A percentile compares a stretch with the other conserved stretches of the same genome.
Conservation (phyloP, 1,140 invertebrate species). For the Panagrolaimus sp. region DNA sequence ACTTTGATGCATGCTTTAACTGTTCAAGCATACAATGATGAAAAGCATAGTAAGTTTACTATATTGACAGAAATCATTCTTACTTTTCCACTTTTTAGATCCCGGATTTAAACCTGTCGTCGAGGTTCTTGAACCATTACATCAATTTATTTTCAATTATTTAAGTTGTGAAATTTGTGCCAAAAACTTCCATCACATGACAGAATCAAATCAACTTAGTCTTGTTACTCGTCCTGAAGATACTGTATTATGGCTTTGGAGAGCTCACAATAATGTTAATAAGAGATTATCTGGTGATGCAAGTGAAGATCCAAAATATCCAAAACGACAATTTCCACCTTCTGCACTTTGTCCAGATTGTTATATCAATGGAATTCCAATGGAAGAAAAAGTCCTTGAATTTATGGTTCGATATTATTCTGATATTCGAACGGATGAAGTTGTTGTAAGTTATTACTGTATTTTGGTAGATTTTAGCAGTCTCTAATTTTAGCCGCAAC, state of each 20-base stretch:
- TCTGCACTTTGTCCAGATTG: conserved; percentile 66
- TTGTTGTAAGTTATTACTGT: conserved; percentile 34
- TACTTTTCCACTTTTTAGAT: conserved; percentile 39
- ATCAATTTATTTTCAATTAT: conserved; percentile 82
- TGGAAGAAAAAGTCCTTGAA: conserved; percentile 48
- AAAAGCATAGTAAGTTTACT: conserved; percentile 53
- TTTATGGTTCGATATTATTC: conserved; percentile 53
- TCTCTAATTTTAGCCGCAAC: conserved; percentile 36
- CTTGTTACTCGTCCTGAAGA: conserved; percentile 66
- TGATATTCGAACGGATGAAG: conserved; percentile 47
- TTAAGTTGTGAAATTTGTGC: conserved; percentile 87
- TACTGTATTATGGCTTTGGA: conserved; percentile 86
- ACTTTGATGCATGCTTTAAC: conserved; percentile 85
- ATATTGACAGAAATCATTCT: background rate
- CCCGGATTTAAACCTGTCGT: conserved; percentile 48
- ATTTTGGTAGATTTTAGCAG: conserved; percentile 17
- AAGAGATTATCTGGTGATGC: conserved; percentile 74
- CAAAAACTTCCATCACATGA: conserved; percentile 78
- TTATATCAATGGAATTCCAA: conserved; percentile 33
- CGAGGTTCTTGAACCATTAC: conserved; percentile 73
- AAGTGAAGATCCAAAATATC: conserved; percentile 82
- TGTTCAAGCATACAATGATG: conserved; percentile 69
- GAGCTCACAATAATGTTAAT: conserved; percentile 87
- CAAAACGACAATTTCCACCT: conserved; percentile 84
- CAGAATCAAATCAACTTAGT: conserved; percentile 64